A percentile compares a stretch with the other conserved stretches of the same genome.
phyloP scores from a whole-genome alignment of 2,797 vertebrate genomes.

The Neosilurus mollespiculum region DNA sequence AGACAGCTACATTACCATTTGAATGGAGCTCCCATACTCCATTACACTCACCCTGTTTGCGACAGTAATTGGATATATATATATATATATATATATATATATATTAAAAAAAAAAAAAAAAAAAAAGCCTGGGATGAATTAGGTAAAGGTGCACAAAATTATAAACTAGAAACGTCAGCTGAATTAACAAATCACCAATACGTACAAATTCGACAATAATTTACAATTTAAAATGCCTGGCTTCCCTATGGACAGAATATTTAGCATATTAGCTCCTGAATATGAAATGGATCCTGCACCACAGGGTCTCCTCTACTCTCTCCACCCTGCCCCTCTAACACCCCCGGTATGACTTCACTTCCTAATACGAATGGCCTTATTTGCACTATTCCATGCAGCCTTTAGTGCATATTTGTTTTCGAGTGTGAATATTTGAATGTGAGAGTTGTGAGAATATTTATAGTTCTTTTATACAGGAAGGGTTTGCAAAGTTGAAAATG shows the following conservation, averaged over 20 bases:
- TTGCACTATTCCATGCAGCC: constrained; percentile 21
- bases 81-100: too few relatives aligned
- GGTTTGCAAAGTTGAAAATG: neutral
- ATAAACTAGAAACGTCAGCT: constrained; percentile 1
- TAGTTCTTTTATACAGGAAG: neutral
- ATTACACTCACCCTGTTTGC: constrained; percentile 68
- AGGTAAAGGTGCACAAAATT: constrained; percentile 43
- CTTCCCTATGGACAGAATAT: constrained; percentile 7
- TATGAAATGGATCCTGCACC: neutral
- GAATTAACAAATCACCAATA: constrained; percentile 1
- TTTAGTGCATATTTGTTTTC: constrained; percentile 16
- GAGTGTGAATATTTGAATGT: neutral
- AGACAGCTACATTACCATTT: constrained; percentile 74
- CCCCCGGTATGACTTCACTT: neutral
- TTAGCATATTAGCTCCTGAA: constrained; percentile 10
- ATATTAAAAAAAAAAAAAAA: constrained; percentile 56
- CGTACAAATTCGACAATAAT: constrained; percentile 32
- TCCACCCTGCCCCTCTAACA: neutral
- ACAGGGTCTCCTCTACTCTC: neutral
- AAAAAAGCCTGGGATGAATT: constrained; percentile 62
- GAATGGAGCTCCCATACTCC: constrained; percentile 64
- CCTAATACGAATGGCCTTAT: neutral
- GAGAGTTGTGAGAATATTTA: constrained; percentile 13
- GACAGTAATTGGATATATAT: constrained; percentile 73
- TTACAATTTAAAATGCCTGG: constrained; percentile 15